Evolutionary conservation across 2,888 invertebrate genomes (phyloP).

Genomic region (Schrankia costaestrigalis): DNA sequence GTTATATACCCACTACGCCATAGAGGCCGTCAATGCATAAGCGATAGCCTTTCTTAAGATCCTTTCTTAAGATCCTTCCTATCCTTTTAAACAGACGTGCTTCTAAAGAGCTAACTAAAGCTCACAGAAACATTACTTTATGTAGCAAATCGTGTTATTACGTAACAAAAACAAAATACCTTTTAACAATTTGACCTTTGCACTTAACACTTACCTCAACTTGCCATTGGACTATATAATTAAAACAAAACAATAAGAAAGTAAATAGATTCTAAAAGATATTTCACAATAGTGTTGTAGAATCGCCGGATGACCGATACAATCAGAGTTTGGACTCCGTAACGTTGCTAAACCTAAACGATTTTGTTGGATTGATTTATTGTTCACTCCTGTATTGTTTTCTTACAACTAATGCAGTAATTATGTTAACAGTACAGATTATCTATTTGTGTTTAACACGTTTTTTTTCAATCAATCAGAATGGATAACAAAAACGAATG

Average conservation of each 20-base stretch:
- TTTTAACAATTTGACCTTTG: constrained; percentile 33
- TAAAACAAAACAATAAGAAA: constrained; percentile 76
- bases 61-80: no score
- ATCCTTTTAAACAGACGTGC: no score
- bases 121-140: no score
- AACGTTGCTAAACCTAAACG: constrained; percentile 60
- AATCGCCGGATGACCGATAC: constrained; percentile 74
- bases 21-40: no score
- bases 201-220: constrained; percentile 23
- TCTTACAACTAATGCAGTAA: constrained; percentile 17
- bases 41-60: no score
- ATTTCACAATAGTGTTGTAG: constrained; percentile 61
- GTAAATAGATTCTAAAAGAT: constrained; percentile 47
- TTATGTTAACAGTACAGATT: constrained; percentile 26
- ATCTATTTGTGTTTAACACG: no score
- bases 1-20: no score
- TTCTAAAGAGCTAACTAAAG: no score
- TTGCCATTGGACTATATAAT: constrained; percentile 66
- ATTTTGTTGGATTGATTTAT: constrained; percentile 59
- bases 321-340: constrained; percentile 48
- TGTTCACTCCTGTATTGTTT: constrained; percentile 35
- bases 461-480: no score
- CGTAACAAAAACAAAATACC: no score
- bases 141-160: no score
- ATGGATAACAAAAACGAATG: no score